Conservation (phyloP, 1,140 invertebrate species). For the Lethocerus indicus region DNA sequence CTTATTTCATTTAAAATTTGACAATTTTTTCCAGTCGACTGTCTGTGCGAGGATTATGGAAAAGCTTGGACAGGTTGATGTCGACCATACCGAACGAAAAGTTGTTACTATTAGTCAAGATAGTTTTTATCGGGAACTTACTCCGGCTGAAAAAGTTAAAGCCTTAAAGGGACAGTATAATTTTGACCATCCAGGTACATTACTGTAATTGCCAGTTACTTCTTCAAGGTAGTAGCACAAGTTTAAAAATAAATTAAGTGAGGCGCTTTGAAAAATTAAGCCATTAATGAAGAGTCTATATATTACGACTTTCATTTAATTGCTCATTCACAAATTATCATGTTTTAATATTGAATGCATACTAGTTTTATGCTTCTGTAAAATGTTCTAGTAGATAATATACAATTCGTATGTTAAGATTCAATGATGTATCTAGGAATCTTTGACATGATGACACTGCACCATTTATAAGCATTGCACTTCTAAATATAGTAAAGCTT, state of each 20-base stretch:
- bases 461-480: too few species aligned
- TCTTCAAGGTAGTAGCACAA: too few species aligned
- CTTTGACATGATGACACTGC: too few species aligned
- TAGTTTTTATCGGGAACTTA: slow-evolving; percentile 83
- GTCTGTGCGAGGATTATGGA: slow-evolving; percentile 94
- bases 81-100: slow-evolving; percentile 72
- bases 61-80: slow-evolving; percentile 75
- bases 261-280: not conserved
- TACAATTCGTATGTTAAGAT: too few species aligned
- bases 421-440: too few species aligned
- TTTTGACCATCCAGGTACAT: slow-evolving; percentile 83
- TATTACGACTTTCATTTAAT: too few species aligned
- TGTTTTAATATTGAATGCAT: too few species aligned
- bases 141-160: slow-evolving; percentile 55
- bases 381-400: too few species aligned
- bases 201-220: not conserved
- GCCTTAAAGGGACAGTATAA: slow-evolving; percentile 88
- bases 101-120: slow-evolving; percentile 93
- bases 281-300: not conserved
- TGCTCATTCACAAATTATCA: too few species aligned
- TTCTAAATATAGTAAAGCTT: too few species aligned
- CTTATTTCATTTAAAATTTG: too few species aligned
- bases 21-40: slow-evolving; percentile 62
- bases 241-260: not conserved
- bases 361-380: too few species aligned